Percentiles rank a stretch among this genome's conserved stretches.
These are phyloP conservation scores for Coregonus sp. DNA, from an alignment of 2,797 vertebrate species.

Conservation along the genomic window DNA sequence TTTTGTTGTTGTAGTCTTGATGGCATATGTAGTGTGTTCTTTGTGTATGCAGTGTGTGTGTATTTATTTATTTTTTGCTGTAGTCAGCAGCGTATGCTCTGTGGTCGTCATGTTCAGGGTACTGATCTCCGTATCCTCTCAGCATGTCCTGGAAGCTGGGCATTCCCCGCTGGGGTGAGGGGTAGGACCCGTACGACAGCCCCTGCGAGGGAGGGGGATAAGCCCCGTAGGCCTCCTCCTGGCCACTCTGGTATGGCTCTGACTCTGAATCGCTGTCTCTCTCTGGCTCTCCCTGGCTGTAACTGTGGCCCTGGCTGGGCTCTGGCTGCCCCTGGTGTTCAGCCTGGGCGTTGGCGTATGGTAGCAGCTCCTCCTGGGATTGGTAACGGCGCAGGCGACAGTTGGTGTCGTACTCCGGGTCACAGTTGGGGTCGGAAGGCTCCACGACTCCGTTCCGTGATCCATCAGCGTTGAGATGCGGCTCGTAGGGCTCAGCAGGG, in stretches of 20 bases:
- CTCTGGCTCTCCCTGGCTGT: slow-evolving; percentile 41
- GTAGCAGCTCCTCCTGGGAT: slow-evolving; percentile 36
- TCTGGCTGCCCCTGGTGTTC: slow-evolving; percentile 7
- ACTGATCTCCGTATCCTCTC: slow-evolving; percentile 71
- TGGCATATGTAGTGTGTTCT: not conserved
- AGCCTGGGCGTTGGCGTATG: slow-evolving; percentile 30
- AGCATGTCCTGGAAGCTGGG: slow-evolving; percentile 76
- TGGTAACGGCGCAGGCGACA: slow-evolving; percentile 76
- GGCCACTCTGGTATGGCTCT: slow-evolving; percentile 76
- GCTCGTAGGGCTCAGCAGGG: slow-evolving; percentile 70
- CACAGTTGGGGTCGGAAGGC: slow-evolving; percentile 76
- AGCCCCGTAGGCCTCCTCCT: slow-evolving; percentile 75
- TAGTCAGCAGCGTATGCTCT: slow-evolving; percentile 74
- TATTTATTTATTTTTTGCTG: slow-evolving; percentile 67
- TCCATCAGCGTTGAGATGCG: slow-evolving; percentile 70
- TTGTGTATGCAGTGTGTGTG: slow-evolving; percentile 33
- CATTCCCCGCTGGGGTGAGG: slow-evolving; percentile 57
- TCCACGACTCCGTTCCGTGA: slow-evolving; percentile 69
- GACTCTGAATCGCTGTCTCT: slow-evolving; percentile 52
- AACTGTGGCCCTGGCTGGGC: no score
- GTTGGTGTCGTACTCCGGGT: slow-evolving; percentile 77
- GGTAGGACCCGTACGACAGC: slow-evolving; percentile 65
- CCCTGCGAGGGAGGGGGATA: slow-evolving; percentile 64
- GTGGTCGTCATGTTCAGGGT: slow-evolving; percentile 70
- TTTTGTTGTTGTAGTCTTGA: not conserved